Evolutionary conservation across 1,140 invertebrate species (phyloP).

Genomic region (Phocides pigmalion): DNA sequence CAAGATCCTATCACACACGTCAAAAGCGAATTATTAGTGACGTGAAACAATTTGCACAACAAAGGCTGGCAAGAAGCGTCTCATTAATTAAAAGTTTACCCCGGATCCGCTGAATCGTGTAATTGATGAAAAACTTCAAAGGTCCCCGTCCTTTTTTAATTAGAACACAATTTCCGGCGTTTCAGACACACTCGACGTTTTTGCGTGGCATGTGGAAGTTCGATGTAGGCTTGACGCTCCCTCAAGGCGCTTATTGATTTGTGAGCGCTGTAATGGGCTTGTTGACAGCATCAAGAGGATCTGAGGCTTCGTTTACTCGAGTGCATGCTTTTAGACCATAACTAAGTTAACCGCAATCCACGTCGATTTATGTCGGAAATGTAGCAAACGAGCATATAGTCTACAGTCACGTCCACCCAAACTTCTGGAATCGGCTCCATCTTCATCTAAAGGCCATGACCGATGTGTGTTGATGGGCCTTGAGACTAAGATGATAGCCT

Average conservation of each 20-base stretch:
- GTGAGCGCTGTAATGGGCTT: neutral
- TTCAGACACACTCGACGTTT: conserved; percentile 13
- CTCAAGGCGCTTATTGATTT: neutral
- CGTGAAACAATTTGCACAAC: conserved; percentile 19
- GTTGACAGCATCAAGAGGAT: too few species aligned
- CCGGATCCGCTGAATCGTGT: conserved; percentile 24
- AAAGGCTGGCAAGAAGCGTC: conserved; percentile 16
- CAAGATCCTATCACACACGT: conserved; percentile 17
- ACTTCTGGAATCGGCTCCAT: too few species aligned
- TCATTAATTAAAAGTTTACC: conserved; percentile 42
- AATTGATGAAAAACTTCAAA: conserved; percentile 40
- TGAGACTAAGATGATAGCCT: too few species aligned
- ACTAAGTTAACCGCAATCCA: too few species aligned
- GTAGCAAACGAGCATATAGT: too few species aligned
- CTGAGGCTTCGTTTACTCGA: too few species aligned
- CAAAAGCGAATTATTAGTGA: conserved; percentile 23
- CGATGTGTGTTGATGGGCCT: too few species aligned
- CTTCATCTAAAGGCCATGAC: too few species aligned
- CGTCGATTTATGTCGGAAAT: too few species aligned
- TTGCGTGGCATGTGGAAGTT: neutral
- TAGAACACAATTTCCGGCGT: conserved; percentile 31
- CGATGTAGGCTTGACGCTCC: neutral
- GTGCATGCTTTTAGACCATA: too few species aligned
- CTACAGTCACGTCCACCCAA: too few species aligned
- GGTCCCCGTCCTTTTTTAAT: conserved; percentile 37